phyloP scores from a whole-genome alignment of 2,888 invertebrate genomes.

The Merodon equestris region DNA sequence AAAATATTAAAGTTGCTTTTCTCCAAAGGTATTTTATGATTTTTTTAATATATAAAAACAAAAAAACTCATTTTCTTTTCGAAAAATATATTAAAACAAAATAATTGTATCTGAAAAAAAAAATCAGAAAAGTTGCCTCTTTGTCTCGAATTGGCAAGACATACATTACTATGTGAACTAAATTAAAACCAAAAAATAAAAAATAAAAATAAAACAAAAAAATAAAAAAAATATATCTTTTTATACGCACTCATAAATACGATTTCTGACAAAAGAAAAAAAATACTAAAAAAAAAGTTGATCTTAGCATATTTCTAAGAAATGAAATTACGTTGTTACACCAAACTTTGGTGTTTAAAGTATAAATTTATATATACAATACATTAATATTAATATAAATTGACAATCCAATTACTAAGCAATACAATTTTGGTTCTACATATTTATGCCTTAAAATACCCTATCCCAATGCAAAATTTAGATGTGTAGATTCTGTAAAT shows the following conservation, averaged over 20 bases:
- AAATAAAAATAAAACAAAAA: conserved; percentile 19
- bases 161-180: conserved; percentile 32
- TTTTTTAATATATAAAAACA: too few species aligned
- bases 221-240: conserved; percentile 34
- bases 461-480: conserved; percentile 25
- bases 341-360: conserved; percentile 62
- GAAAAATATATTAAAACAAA: neutral
- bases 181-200: conserved; percentile 29
- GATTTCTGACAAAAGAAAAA: conserved; percentile 42
- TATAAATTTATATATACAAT: conserved; percentile 48
- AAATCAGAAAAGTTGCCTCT: conserved; percentile 65
- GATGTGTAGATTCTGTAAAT: neutral
- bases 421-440: conserved; percentile 45
- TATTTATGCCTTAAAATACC: conserved; percentile 31
- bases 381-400: conserved; percentile 64
- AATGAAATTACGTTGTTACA: conserved; percentile 65
- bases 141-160: conserved; percentile 63
- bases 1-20: conserved; percentile 1
- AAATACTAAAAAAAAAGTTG: conserved; percentile 32
- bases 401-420: conserved; percentile 68
- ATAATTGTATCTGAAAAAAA: conserved; percentile 34
- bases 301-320: conserved; percentile 66
- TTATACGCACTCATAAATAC: conserved; percentile 63
- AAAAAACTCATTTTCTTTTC: neutral
- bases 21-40: neutral